These are phyloP conservation scores for Mythimna albipuncta DNA, from an alignment of 2,888 invertebrate genomes.

Conservation along the genomic window DNA sequence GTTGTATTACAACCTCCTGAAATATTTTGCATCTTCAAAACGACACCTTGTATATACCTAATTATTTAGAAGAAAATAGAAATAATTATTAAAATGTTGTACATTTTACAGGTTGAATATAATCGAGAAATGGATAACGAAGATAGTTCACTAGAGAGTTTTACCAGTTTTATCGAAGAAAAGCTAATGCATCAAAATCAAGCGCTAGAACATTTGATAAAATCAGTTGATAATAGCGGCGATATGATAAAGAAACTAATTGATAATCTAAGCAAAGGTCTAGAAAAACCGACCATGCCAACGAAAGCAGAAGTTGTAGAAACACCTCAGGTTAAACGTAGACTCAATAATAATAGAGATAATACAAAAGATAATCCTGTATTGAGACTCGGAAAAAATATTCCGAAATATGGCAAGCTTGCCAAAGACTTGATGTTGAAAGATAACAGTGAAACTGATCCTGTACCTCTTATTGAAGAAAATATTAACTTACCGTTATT, in stretches of 20 bases:
- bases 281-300: conserved; percentile 73
- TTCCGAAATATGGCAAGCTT: conserved; percentile 77
- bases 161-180: conserved; percentile 74
- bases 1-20: too few species aligned
- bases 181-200: conserved; percentile 78
- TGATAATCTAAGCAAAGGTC: conserved; percentile 68
- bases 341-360: conserved; percentile 60
- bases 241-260: conserved; percentile 72
- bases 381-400: conserved; percentile 71
- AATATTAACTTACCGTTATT: conserved; percentile 40
- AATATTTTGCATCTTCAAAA: too few species aligned
- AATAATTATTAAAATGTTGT: not conserved
- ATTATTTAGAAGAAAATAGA: too few species aligned
- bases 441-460: conserved; percentile 68
- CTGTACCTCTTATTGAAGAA: conserved; percentile 71
- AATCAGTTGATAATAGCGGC: conserved; percentile 68
- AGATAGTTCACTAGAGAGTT: conserved; percentile 48
- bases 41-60: too few species aligned
- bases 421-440: conserved; percentile 72
- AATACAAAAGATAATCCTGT: conserved; percentile 67
- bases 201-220: conserved; percentile 76
- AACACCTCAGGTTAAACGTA: conserved; percentile 60
- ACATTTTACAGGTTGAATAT: conserved; percentile 66
- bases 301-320: conserved; percentile 69
- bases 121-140: conserved; percentile 67